phyloP scores from a whole-genome alignment of 2,797 vertebrate species.

The Sternotherus odoratus region DNA sequence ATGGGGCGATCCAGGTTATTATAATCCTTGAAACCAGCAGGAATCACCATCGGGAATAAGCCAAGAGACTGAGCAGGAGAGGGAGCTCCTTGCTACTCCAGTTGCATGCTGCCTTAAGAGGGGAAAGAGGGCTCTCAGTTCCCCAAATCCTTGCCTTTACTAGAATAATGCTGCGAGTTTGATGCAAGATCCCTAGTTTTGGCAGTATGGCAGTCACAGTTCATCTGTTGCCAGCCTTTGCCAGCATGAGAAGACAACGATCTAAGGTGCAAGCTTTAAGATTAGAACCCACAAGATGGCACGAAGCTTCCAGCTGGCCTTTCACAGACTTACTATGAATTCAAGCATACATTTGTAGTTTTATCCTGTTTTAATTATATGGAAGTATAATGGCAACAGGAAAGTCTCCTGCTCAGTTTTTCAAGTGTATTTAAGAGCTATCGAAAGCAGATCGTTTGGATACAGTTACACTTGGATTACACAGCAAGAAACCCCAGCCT shows the following conservation, averaged over 20 bases:
- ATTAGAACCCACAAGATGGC: neutral
- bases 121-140: neutral
- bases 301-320: neutral
- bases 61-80: neutral
- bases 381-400: neutral
- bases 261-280: neutral
- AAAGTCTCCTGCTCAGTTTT: conserved; percentile 38
- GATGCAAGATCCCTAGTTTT: conserved; percentile 24
- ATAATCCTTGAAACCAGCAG: rapidly evolving
- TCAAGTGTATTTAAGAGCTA: conserved; percentile 51
- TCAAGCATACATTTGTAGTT: neutral
- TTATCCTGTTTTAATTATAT: neutral
- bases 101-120: neutral
- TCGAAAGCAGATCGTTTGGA: conserved; percentile 68
- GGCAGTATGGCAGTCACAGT: conserved; percentile 32
- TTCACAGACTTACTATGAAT: neutral
- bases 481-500: conserved; percentile 50
- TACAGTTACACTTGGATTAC: conserved; percentile 74
- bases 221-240: conserved; percentile 63
- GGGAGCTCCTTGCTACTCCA: neutral
- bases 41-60: rapidly evolving
- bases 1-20: neutral
- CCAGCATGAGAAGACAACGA: neutral
- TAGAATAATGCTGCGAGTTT: neutral
- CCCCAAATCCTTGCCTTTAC: neutral